phyloP scores from a whole-genome alignment of 2,888 invertebrate genomes.

The Drosophila peninsularis region DNA sequence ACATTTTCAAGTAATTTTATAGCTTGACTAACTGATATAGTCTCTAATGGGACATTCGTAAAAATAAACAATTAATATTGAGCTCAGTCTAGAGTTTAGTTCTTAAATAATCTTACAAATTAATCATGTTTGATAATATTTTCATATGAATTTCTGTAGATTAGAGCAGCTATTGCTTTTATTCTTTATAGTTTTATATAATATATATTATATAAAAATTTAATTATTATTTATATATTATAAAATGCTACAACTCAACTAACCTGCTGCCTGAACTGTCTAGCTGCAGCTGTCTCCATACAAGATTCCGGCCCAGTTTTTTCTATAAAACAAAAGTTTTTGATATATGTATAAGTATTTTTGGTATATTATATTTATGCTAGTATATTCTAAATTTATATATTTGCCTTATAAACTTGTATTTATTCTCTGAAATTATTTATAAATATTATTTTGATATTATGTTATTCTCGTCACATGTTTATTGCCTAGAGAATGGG shows the following conservation, averaged over 20 bases:
- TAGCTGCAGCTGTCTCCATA: not conserved
- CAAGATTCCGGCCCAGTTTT: not conserved
- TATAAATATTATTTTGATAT: not conserved
- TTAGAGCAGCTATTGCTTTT: not conserved
- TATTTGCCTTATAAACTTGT: not conserved
- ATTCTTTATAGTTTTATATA: not conserved
- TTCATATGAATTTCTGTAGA: not conserved
- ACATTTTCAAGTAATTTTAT: constrained; percentile 2
- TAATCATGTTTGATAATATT: not conserved
- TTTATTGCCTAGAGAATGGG: not conserved
- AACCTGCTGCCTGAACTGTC: not conserved
- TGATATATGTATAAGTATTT: not conserved
- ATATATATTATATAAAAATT: not conserved
- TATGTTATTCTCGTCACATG: not conserved
- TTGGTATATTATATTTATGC: too few relatives aligned
- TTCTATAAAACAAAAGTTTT: not conserved
- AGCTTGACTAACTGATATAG: not conserved
- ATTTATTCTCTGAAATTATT: not conserved
- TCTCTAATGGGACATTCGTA: not conserved
- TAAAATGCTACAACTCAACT: not conserved
- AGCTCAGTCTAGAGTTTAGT: not conserved
- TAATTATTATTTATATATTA: not conserved
- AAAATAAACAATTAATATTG: not conserved
- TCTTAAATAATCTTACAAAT: too few relatives aligned
- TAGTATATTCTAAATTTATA: not conserved